These are phyloP conservation scores for Ips typographus DNA, from an alignment of 1,140 invertebrate species.

Conservation along the genomic window DNA sequence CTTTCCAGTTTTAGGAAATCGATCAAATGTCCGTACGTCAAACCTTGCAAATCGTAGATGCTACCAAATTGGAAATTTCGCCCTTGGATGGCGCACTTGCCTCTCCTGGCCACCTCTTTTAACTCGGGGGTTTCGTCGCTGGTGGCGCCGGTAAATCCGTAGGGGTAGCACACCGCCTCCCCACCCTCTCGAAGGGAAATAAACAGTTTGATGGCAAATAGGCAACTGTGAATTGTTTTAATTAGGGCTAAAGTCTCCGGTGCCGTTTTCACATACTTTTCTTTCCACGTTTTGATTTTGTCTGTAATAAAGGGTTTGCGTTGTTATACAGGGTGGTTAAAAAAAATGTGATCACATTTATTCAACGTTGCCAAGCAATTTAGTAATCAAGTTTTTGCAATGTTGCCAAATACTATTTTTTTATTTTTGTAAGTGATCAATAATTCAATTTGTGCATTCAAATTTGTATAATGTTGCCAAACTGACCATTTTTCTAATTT, in stretches of 20 bases:
- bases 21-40: conserved; percentile 32
- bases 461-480: no score
- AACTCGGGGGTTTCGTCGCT: conserved; percentile 21
- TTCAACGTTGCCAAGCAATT: no score
- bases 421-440: no score
- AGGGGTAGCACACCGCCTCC: conserved; percentile 32
- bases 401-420: no score
- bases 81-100: conserved; percentile 13
- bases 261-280: conserved; percentile 22
- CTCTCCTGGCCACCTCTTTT: conserved; percentile 29
- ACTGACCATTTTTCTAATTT: no score
- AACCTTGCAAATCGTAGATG: conserved; percentile 24
- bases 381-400: no score
- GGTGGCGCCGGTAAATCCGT: conserved; percentile 21
- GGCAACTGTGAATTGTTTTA: conserved; percentile 12
- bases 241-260: conserved; percentile 27
- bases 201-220: conserved; percentile 31
- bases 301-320: conserved; percentile 17
- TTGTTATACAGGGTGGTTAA: background rate
- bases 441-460: no score
- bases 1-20: conserved; percentile 35
- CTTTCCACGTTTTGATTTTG: conserved; percentile 36
- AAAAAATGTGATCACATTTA: no score
- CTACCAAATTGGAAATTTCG: conserved; percentile 28
- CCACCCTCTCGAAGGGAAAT: conserved; percentile 37